phyloP scores from a whole-genome alignment of 64 coral and sea anemone genomes.

The Orbicella faveolata region DNA sequence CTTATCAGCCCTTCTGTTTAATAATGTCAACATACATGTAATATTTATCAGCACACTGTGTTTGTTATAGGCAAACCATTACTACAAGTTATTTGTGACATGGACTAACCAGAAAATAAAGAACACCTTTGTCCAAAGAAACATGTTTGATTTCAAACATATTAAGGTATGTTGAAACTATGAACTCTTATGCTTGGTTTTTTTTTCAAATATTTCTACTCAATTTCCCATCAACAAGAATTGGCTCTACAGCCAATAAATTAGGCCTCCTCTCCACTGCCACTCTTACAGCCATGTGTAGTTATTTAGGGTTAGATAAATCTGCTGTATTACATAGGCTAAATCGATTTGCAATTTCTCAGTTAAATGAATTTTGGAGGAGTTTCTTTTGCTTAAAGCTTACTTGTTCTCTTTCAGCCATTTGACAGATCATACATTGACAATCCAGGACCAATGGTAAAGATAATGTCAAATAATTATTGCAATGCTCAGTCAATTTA shows the following conservation, averaged over 20 bases:
- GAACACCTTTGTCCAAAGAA: conserved; percentile 98
- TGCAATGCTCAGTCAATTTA: background rate
- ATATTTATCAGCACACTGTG: background rate
- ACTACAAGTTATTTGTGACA: conserved; percentile 98
- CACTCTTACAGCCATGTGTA: too few relatives aligned
- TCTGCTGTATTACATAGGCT: too few relatives aligned
- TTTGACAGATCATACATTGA: conserved; percentile 98
- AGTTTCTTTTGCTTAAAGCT: background rate
- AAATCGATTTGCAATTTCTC: too few relatives aligned
- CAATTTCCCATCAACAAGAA: too few relatives aligned
- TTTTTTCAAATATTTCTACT: background rate
- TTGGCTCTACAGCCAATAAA: too few relatives aligned
- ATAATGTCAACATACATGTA: background rate
- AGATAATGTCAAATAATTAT: background rate
- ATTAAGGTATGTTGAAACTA: conserved; percentile 69
- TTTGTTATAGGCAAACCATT: conserved; percentile 82
- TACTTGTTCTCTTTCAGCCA: conserved; percentile 58
- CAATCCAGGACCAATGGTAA: conserved; percentile 98
- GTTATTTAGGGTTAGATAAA: too few relatives aligned
- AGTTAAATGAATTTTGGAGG: background rate
- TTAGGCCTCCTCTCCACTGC: too few relatives aligned
- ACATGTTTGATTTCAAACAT: conserved; percentile 99
- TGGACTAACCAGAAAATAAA: conserved; percentile 99
- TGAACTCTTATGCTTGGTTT: background rate
- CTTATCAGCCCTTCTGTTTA: too few relatives aligned